Evolutionary conservation across 2,797 vertebrate species (phyloP).

Genomic region (Triplophysa bombifrons): DNA sequence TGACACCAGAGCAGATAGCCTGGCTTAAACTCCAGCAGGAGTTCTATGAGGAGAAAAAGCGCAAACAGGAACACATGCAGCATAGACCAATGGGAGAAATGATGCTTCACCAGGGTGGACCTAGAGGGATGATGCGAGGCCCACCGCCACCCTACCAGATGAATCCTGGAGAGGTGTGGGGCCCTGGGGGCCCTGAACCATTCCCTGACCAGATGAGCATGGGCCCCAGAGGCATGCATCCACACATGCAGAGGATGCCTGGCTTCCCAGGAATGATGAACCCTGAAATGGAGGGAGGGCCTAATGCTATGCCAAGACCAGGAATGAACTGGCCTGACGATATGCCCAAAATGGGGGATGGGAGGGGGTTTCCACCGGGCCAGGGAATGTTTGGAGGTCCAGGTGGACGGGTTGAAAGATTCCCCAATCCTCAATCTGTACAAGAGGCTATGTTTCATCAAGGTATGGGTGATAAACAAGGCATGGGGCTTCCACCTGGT

Average conservation of each 20-base stretch:
- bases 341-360: conserved; percentile 93
- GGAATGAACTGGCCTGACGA: conserved; percentile 97
- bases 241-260: conserved; percentile 94
- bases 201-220: conserved; percentile 92
- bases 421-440: conserved; percentile 92
- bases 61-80: conserved; percentile 96
- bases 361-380: conserved; percentile 87
- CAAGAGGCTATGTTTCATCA: conserved; percentile 97
- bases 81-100: conserved; percentile 95
- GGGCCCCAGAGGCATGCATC: conserved; percentile 90
- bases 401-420: conserved; percentile 92
- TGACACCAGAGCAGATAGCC: conserved; percentile 98
- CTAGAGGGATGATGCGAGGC: conserved; percentile 90
- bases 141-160: conserved; percentile 97
- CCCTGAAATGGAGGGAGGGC: conserved; percentile 93
- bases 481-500: conserved; percentile 87
- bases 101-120: conserved; percentile 96
- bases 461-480: conserved; percentile 93
- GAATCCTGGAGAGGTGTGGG: conserved; percentile 94
- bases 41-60: conserved; percentile 97
- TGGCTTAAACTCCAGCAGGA: conserved; percentile 99
- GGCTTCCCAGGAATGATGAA: conserved; percentile 96
- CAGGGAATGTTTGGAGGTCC: conserved; percentile 87
- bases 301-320: conserved; percentile 82
- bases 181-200: conserved; percentile 86